Conservation (phyloP, 2,113 vertebrate genomes). For the Pygathrix nemaeus region DNA sequence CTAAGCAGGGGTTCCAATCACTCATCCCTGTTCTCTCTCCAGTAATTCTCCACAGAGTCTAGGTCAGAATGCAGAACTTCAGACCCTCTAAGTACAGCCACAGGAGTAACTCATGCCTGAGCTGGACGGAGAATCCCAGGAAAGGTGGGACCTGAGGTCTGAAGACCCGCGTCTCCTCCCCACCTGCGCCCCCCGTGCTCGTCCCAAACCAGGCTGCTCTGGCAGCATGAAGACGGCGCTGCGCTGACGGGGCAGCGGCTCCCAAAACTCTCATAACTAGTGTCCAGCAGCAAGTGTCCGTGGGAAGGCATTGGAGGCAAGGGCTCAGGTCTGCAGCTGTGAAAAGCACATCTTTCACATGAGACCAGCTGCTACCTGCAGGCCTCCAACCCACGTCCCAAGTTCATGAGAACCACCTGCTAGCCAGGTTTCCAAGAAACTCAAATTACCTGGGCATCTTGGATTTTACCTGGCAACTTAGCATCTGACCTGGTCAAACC, state of each 20-base stretch:
- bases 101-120: rapidly evolving
- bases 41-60: not conserved
- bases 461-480: not conserved
- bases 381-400: too few species aligned
- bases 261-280: rapidly evolving
- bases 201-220: rapidly evolving
- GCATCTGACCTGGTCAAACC: not conserved
- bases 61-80: not conserved
- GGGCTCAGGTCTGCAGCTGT: rapidly evolving
- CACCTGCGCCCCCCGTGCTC: not conserved
- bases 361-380: rapidly evolving
- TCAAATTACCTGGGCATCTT: not conserved
- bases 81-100: not conserved
- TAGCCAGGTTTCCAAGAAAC: not conserved
- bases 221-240: rapidly evolving
- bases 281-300: not conserved
- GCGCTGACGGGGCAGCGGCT: rapidly evolving
- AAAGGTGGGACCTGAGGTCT: not conserved
- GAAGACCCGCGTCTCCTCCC: not conserved
- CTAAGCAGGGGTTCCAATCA: not conserved
- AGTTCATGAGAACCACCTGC: rapidly evolving
- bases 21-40: not conserved
- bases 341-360: rapidly evolving
- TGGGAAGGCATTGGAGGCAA: rapidly evolving
- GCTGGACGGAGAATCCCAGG: too few species aligned